Evolutionary conservation across 2,113 vertebrate genomes (phyloP).

Genomic region (Salvelinus alpinus): DNA sequence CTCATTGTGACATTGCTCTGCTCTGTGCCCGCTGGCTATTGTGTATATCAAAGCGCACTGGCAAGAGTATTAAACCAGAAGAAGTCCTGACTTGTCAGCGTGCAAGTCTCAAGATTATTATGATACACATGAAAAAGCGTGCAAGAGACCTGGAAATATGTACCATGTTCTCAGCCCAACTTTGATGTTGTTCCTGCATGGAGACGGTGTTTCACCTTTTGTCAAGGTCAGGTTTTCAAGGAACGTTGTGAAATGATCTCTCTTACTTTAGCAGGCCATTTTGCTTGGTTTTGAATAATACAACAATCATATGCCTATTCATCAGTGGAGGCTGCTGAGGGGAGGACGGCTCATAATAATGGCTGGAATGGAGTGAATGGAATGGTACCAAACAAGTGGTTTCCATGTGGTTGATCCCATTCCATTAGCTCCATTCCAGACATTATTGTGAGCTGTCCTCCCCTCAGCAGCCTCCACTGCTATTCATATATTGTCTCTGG

Average conservation of each 20-base stretch:
- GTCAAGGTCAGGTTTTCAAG: not conserved
- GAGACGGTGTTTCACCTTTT: constrained; percentile 37
- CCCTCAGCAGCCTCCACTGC: not conserved
- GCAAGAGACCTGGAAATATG: constrained; percentile 49
- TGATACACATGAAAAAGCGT: constrained; percentile 45
- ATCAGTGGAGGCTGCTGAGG: no score
- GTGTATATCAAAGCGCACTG: constrained; percentile 29
- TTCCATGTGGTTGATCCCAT: no score
- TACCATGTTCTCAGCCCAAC: constrained; percentile 6
- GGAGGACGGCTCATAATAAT: no score
- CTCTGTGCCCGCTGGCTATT: constrained; percentile 42
- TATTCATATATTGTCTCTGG: not conserved
- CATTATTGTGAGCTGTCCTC: no score
- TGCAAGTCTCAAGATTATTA: constrained; percentile 37
- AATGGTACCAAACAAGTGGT: no score
- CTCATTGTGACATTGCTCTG: constrained; percentile 17
- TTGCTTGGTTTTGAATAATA: not conserved
- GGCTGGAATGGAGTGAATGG: no score
- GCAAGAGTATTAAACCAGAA: not conserved
- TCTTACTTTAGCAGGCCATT: not conserved
- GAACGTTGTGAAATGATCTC: not conserved
- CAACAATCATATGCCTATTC: no score
- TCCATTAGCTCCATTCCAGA: no score
- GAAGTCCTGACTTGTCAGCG: constrained; percentile 42
- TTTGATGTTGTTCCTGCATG: constrained; percentile 36